Evolutionary conservation across 2,113 vertebrate species (phyloP), one percentile per base, ranked within the genome.

Genomic region (Catharus bicknelli): DNA sequence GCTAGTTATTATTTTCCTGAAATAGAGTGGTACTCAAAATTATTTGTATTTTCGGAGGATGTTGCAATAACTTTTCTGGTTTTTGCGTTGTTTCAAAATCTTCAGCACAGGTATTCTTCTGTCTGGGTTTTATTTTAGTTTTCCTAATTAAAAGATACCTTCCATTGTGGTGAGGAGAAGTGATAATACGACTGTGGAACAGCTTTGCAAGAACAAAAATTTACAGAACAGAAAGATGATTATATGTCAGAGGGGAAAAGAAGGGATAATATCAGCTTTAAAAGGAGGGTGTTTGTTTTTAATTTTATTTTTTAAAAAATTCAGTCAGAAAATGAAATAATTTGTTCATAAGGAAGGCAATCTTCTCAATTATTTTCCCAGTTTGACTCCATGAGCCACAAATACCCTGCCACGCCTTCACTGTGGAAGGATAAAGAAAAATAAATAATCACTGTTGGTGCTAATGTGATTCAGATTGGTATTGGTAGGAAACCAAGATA

Each of bases 51-150:
- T 90, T 83, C 30, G 21, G 23, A 70, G 59, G 16, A 21, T 3
- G 5, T 51, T 69, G 17, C 1, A 4, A 27, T 61, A n/a, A 7
- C 3, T 66, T 40, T 58, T 54, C 8, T 77, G 0, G 5, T 22
- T 64, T 73, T 38, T 61, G 9, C 5, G 1, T 59, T 53, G 5
- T 40, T 83, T 68, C 26, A 45, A 23, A 70, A 54, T 47, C 14
- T 83, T 69, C 62, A 43, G 15, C 8, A 43, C 19, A 72, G 10
- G 19, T 57, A 13, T n/a, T 83, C 5, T 16, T 57, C 21, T 68
- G 11, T 1, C 17, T 76, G 8, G 19, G 23, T 68, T 57, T 81
- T 88, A 57, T 45, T 77, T 81, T 42, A 43, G 4, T 42, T 66
- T 79, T 91, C 6, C 13, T 50, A 5, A 17, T 61, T n/a, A 27